These are phyloP conservation scores for Pseudotriccus pelzelni DNA, from an alignment of 2,797 vertebrate species.

Conservation along the genomic window DNA sequence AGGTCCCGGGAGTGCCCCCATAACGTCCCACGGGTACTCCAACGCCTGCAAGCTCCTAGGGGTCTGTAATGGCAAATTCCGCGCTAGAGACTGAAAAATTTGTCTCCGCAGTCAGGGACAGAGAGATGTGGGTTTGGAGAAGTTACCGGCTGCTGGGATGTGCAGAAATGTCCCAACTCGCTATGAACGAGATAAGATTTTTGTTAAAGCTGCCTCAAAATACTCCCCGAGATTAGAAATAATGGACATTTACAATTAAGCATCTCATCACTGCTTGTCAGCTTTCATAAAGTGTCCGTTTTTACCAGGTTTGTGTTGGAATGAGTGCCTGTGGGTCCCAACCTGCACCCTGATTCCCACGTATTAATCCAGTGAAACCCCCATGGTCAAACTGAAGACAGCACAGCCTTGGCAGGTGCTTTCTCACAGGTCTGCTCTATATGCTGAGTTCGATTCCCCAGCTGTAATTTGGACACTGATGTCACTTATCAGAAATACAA, in stretches of 20 bases:
- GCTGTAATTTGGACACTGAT: background rate
- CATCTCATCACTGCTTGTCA: background rate
- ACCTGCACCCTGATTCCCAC: fast-evolving
- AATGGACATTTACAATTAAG: background rate
- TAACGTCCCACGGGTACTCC: fast-evolving
- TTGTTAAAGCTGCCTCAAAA: background rate
- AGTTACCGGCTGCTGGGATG: background rate
- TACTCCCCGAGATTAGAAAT: background rate
- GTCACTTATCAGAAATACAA: background rate
- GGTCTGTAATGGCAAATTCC: background rate
- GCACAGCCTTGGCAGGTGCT: fast-evolving
- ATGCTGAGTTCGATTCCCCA: background rate
- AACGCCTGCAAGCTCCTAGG: background rate
- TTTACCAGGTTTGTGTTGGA: background rate
- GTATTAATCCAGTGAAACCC: background rate
- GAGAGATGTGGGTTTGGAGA: background rate
- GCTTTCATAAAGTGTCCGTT: fast-evolving
- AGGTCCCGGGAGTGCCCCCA: background rate
- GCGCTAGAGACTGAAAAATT: background rate
- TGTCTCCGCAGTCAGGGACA: background rate
- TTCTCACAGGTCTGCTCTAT: background rate
- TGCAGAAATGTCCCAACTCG: background rate
- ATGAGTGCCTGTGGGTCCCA: background rate
- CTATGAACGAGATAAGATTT: background rate
- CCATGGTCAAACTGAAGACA: background rate